Conservation (phyloP, 2,113 vertebrate genomes). For the Bubo blakistoni region DNA sequence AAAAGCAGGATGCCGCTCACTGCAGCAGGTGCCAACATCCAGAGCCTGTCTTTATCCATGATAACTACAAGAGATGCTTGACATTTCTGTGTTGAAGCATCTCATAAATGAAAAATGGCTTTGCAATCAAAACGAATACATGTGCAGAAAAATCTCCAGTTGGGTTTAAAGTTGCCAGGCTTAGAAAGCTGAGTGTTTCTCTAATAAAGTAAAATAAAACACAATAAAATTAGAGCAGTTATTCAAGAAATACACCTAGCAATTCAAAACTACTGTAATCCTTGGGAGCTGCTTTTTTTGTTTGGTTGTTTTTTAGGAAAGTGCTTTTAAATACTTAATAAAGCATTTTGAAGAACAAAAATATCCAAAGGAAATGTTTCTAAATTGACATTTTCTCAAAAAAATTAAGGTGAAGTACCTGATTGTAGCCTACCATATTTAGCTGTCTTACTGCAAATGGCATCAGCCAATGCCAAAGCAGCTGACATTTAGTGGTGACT, state of each 20-base stretch:
- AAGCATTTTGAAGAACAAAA: background rate
- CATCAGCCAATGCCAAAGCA: background rate
- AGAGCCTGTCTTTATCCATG: background rate
- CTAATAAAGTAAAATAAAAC: background rate
- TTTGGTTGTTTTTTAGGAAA: background rate
- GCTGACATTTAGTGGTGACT: background rate
- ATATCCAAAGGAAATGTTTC: background rate
- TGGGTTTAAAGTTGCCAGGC: background rate
- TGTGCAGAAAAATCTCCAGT: background rate
- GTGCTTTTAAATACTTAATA: background rate
- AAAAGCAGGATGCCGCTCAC: background rate
- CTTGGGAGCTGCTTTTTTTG: background rate
- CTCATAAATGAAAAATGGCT: background rate
- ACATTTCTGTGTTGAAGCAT: slow-evolving; percentile 1
- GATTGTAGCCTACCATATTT: background rate
- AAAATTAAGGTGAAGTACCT: background rate
- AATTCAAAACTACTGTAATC: background rate
- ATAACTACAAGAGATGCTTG: slow-evolving; percentile 34
- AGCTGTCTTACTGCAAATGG: background rate
- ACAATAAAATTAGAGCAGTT: background rate
- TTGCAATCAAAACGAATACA: background rate
- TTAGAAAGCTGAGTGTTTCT: background rate
- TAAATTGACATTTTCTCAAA: background rate
- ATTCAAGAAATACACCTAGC: background rate
- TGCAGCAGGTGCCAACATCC: background rate